Evolutionary conservation across 2,888 invertebrate species (phyloP).

Genomic region (Galerucella calmariensis): DNA sequence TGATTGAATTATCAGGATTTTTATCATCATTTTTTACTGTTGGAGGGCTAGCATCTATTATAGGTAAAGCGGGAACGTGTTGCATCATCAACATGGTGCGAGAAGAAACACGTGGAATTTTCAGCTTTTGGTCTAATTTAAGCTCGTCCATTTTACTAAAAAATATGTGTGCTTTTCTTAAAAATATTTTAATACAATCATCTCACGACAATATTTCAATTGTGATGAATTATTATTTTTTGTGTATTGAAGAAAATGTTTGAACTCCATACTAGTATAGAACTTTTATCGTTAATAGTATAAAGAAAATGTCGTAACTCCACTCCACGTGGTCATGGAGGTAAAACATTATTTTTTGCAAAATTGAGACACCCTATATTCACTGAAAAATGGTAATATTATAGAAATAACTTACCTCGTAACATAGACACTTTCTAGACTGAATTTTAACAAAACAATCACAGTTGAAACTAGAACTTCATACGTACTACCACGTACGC

Average conservation of each 20-base stretch:
- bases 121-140: conserved; percentile 9
- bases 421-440: conserved; percentile 11
- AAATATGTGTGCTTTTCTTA: too few species aligned
- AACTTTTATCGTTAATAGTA: background rate
- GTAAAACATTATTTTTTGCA: background rate
- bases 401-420: background rate
- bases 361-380: too few species aligned
- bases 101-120: conserved; percentile 17
- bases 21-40: conserved; percentile 16
- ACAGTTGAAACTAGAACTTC: background rate
- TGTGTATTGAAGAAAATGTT: conserved; percentile 15
- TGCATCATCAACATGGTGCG: conserved; percentile 13
- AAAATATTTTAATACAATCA: too few species aligned
- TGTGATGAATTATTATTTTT: background rate
- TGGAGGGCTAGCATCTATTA: conserved; percentile 16
- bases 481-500: conserved; percentile 1
- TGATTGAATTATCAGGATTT: conserved; percentile 3
- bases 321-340: conserved; percentile 8
- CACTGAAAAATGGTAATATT: too few species aligned
- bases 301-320: conserved; percentile 5
- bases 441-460: background rate
- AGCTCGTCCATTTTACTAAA: conserved; percentile 3
- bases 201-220: background rate
- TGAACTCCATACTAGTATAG: conserved; percentile 8
- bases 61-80: background rate